phyloP scores from a whole-genome alignment of 2,797 vertebrate species.

The Limnodromus scolopaceus region DNA sequence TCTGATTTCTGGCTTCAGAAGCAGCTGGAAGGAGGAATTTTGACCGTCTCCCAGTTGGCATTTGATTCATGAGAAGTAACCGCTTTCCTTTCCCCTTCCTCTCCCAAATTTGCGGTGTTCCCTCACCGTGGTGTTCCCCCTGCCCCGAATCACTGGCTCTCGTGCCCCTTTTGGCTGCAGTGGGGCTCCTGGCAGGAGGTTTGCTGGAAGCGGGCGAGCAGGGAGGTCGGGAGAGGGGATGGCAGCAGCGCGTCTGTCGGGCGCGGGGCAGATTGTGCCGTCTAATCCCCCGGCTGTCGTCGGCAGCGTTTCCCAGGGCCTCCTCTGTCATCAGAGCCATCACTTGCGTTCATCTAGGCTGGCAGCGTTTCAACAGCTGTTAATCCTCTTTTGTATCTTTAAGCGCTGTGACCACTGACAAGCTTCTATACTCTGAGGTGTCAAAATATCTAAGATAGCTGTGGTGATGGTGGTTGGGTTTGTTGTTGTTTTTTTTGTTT shows the following conservation, averaged over 20 bases:
- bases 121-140: fast-evolving
- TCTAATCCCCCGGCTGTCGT: neutral
- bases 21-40: conserved; percentile 5
- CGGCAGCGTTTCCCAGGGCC: conserved; percentile 4
- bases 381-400: conserved; percentile 68
- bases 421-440: conserved; percentile 23
- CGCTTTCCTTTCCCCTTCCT: neutral
- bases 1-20: conserved; percentile 33
- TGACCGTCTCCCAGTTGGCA: neutral
- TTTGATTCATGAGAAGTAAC: neutral
- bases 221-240: neutral
- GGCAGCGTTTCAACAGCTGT: conserved; percentile 58
- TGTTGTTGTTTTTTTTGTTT: neutral
- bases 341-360: conserved; percentile 30
- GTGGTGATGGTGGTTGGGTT: neutral
- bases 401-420: conserved; percentile 49
- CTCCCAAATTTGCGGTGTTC: fast-evolving
- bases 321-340: neutral
- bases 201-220: neutral
- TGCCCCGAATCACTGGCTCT: fast-evolving
- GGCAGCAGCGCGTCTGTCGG: neutral
- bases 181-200: neutral
- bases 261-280: neutral
- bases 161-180: neutral
- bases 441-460: conserved; percentile 33